phyloP scores from a whole-genome alignment of 2,797 vertebrate genomes.

The Bovichtus diacanthus region DNA sequence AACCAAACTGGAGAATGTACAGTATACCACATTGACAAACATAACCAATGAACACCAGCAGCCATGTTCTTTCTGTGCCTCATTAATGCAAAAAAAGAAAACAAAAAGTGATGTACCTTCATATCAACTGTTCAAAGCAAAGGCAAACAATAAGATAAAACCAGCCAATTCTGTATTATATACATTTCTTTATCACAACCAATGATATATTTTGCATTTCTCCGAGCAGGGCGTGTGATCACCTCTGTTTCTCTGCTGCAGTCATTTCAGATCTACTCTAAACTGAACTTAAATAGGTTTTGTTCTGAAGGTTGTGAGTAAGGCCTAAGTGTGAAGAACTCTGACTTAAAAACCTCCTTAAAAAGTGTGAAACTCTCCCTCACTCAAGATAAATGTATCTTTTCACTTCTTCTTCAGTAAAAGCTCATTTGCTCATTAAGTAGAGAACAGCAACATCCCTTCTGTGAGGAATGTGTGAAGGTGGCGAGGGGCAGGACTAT shows the following conservation, averaged over 20 bases:
- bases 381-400: not conserved
- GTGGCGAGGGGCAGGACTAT: conserved; percentile 12
- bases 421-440: not conserved
- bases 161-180: not conserved
- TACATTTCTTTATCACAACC: not conserved
- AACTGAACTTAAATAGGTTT: not conserved
- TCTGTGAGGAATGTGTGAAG: conserved; percentile 55
- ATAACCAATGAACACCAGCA: not conserved
- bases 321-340: not conserved
- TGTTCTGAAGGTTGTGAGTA: not conserved
- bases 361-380: not conserved
- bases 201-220: not conserved
- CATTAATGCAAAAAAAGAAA: not conserved
- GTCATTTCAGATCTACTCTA: not conserved
- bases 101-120: not conserved
- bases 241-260: not conserved
- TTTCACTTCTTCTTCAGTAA: not conserved
- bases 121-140: not conserved
- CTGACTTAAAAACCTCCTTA: not conserved
- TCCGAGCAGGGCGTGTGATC: not conserved
- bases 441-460: conserved; percentile 27
- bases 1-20: not conserved
- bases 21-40: not conserved
- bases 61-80: not conserved
- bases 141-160: not conserved